phyloP scores from a whole-genome alignment of 2,888 invertebrate genomes.

The Ophioninae sp. region DNA sequence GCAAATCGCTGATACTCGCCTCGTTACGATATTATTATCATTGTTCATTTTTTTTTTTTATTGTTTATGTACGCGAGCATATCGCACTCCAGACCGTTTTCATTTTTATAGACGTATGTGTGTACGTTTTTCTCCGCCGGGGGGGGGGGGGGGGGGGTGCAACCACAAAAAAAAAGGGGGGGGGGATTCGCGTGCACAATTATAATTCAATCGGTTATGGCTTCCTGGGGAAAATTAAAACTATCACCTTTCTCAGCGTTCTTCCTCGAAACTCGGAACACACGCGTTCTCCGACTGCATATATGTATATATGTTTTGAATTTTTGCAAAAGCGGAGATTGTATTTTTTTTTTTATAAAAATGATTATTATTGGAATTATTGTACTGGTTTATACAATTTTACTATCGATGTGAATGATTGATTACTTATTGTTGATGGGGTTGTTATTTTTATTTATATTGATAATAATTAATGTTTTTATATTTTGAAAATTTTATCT shows the following conservation, averaged over 20 bases:
- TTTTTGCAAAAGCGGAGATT: background rate
- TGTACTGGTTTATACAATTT: too few species aligned
- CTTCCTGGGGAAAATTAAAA: slow-evolving; percentile 48
- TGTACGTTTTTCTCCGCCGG: background rate
- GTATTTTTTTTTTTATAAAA: too few species aligned
- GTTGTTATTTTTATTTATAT: too few species aligned
- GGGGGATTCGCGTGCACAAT: background rate
- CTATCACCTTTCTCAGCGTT: slow-evolving; percentile 21
- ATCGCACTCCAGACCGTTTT: background rate
- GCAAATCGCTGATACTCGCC: slow-evolving; percentile 29
- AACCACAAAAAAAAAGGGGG: too few species aligned
- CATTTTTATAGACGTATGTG: background rate
- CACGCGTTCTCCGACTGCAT: background rate
- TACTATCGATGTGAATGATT: too few species aligned
- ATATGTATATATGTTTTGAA: background rate
- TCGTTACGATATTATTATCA: slow-evolving; percentile 42
- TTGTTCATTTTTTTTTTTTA: slow-evolving; percentile 25
- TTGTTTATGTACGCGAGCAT: background rate
- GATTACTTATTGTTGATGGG: too few species aligned
- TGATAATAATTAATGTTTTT: too few species aligned
- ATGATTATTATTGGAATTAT: too few species aligned
- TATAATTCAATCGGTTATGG: slow-evolving; percentile 45
- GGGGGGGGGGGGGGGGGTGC: too few species aligned
- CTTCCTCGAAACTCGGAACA: background rate
- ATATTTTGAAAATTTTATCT: too few species aligned